Conservation (phyloP, 2,797 vertebrate species). For the Serranus cabrilla region DNA sequence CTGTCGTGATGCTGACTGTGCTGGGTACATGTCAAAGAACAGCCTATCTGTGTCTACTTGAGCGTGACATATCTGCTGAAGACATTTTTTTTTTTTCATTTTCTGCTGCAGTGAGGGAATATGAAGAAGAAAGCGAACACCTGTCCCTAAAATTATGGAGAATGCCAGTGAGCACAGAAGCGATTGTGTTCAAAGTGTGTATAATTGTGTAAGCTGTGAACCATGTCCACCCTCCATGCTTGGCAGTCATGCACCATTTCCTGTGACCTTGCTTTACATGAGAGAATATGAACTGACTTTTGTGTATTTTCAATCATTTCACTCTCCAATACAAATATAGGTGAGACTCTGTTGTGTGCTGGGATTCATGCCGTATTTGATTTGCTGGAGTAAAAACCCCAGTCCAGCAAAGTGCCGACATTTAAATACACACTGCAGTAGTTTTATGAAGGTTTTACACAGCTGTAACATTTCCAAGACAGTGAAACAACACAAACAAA, state of each 20-base stretch:
- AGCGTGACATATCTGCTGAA: conserved; percentile 65
- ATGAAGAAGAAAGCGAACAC: conserved; percentile 53
- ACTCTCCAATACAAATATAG: conserved; percentile 2
- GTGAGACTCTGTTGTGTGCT: not conserved
- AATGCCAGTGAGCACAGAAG: conserved; percentile 44
- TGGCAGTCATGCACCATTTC: conserved; percentile 51
- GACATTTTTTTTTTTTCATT: conserved; percentile 8
- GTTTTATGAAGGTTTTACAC: conserved; percentile 3
- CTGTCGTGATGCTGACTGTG: conserved; percentile 59
- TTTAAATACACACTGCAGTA: not conserved
- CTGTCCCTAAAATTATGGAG: conserved; percentile 52
- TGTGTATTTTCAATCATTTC: conserved; percentile 19
- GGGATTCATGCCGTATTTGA: not conserved
- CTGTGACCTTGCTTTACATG: conserved; percentile 53
- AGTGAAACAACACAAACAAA: not conserved
- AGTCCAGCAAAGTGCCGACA: not conserved
- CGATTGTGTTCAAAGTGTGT: conserved; percentile 55
- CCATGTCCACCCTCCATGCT: conserved; percentile 44
- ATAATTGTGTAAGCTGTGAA: conserved; percentile 54
- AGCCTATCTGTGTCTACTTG: conserved; percentile 37
- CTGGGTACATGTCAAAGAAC: conserved; percentile 50
- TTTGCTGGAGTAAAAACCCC: conserved; percentile 1
- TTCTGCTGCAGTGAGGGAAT: conserved; percentile 48
- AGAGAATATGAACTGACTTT: conserved; percentile 5
- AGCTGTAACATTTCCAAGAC: not conserved